These are phyloP conservation scores for Macquaria ambigua DNA, from an alignment of 2,113 vertebrate genomes.

Conservation along the genomic window DNA sequence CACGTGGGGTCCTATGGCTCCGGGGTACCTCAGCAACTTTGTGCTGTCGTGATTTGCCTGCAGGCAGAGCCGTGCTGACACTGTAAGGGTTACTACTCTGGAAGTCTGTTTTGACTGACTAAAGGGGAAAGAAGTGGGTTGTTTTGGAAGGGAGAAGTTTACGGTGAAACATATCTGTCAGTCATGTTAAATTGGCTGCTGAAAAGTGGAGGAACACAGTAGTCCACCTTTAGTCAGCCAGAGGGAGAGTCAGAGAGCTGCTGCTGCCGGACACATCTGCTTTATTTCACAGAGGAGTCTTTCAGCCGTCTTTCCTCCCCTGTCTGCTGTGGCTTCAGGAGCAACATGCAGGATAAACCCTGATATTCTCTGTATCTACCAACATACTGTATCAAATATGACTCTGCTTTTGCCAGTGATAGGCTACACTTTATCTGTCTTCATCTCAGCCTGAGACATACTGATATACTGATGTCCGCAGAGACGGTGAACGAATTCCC, in stretches of 20 bases:
- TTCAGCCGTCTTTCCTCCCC: no score
- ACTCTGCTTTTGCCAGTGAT: background rate
- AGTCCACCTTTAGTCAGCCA: constrained; percentile 43
- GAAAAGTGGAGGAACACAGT: constrained; percentile 39
- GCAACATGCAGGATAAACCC: background rate
- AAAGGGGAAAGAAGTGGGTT: constrained; percentile 42
- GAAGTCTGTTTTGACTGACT: constrained; percentile 58
- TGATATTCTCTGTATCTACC: background rate
- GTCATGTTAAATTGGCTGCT: constrained; percentile 71
- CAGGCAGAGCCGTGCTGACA: constrained; percentile 44
- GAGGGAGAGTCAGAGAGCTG: constrained; percentile 32
- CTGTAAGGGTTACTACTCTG: constrained; percentile 30
- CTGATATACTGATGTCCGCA: background rate
- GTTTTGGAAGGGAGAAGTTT: constrained; percentile 59
- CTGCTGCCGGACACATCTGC: constrained; percentile 23
- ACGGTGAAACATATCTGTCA: constrained; percentile 61
- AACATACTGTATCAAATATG: background rate
- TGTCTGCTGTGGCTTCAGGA: constrained; percentile 3
- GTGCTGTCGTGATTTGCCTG: constrained; percentile 30
- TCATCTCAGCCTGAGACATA: background rate
- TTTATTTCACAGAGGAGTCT: constrained; percentile 43
- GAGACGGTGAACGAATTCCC: background rate
- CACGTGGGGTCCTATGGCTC: background rate
- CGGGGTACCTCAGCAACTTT: background rate
- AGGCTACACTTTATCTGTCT: background rate